Percentiles rank a stretch among this genome's conserved stretches.
Conservation (phyloP, 2,888 invertebrate genomes). For the Cerastis rubricosa region DNA sequence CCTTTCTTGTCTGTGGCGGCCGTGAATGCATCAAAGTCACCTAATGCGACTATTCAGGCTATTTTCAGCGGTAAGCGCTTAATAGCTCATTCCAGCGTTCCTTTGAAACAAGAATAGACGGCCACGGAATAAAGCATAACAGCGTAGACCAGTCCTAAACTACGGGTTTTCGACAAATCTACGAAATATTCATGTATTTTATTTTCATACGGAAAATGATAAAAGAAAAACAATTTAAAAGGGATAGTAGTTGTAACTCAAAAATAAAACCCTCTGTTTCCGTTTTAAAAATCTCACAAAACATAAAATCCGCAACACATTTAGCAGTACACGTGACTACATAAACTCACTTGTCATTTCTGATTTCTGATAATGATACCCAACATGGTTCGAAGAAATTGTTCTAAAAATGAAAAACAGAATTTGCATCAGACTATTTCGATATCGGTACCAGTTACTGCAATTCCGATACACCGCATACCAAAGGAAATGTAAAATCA, state of each 20-base stretch:
- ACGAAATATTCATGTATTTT: background rate
- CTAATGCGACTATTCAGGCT: conserved; percentile 53
- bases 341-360: conserved; percentile 4
- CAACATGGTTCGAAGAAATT: conserved; percentile 26
- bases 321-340: conserved; percentile 19
- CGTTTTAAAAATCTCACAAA: background rate
- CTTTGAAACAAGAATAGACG: conserved; percentile 66
- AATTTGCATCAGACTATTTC: conserved; percentile 46
- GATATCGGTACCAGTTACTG: conserved; percentile 36
- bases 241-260: accelerated
- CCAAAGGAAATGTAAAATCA: conserved; percentile 59
- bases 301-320: background rate
- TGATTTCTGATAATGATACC: conserved; percentile 6
- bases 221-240: background rate
- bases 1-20: background rate
- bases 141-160: conserved; percentile 49
- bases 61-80: conserved; percentile 58
- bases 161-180: conserved; percentile 39
- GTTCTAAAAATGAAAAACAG: conserved; percentile 27
- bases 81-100: conserved; percentile 52
- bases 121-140: conserved; percentile 60
- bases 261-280: no score
- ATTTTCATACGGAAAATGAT: background rate
- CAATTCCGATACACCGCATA: conserved; percentile 47
- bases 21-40: conserved; percentile 31